Evolutionary conservation across 1,140 invertebrate species (phyloP), one percentile per base, ranked within the genome.

Genomic region (Antheraea pernyi): DNA sequence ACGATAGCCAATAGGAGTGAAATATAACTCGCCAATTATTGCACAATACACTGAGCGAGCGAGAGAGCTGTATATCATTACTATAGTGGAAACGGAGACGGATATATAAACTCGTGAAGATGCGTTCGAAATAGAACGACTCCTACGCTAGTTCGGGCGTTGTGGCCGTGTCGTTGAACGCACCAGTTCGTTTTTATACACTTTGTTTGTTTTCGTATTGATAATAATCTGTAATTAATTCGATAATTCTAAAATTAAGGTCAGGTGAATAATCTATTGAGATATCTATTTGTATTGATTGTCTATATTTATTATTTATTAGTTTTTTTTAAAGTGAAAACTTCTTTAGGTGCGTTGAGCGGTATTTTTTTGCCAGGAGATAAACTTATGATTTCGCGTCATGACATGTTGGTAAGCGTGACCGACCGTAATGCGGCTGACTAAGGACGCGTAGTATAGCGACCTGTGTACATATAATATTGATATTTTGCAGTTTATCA

Each of bases 21-120:
- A 79, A 82, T 72, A 80, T 73, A 78, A 68, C 73, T 82, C 86
- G 89, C 87, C 88, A 91, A 89, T 89, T 80, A 76, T 91, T 91
- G 78, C 89, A 86, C 85, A 91, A 91, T 80, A 73, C 39, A 59
- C 65, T 39, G 53, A 48, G 22, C n/a, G 74, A 73, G 19, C 60
- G 75, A 72, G 80, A 86, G 42, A 73, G 59, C 67, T 58, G 59
- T 69, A 83, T 70, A 73, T 46, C 18, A 60, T 67, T 68, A 36
- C 58, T 62, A 67, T 3, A 64, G 11, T 74, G 7, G 59, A 63
- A 72, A 88, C 70, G 61, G 81, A 73, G 83, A 84, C 53, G 48
- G 73, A 71, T 19, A 78, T 77, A 89, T 65, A 79, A 80, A 83
- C 80, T 75, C 6, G 16, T 16, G 5, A 53, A 53, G 10, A 79